Percentiles rank a stretch among this genome's conserved stretches.
Conservation (phyloP, 2,797 vertebrate genomes). For the Acomys russatus region DNA sequence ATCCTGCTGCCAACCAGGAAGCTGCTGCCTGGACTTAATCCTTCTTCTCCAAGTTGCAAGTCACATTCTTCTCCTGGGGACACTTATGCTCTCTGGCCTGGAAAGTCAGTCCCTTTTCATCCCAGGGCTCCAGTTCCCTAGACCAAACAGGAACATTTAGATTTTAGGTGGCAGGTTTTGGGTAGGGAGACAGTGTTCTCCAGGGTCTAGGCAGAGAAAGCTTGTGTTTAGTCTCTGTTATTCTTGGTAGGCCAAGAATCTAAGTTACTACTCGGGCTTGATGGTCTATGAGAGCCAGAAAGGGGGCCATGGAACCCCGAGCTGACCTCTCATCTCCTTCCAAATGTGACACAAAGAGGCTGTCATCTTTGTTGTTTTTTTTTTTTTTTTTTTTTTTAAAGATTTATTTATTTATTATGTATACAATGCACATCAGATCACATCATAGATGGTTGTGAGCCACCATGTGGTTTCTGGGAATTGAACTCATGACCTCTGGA, state of each 20-base stretch:
- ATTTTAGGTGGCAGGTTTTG: neutral
- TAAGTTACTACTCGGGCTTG: neutral
- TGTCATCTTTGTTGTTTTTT: neutral
- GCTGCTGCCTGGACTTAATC: neutral
- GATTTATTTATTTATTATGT: too few species aligned
- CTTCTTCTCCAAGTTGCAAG: neutral
- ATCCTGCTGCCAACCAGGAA: neutral
- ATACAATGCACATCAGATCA: too few species aligned
- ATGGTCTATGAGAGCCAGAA: neutral
- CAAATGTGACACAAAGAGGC: neutral
- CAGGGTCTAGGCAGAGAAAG: neutral
- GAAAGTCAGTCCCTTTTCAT: neutral
- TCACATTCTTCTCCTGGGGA: neutral
- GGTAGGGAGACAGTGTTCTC: neutral
- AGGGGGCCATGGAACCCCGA: neutral
- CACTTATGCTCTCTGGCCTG: neutral
- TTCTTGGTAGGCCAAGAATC: neutral
- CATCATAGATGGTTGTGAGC: too few species aligned
- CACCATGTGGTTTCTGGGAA: too few species aligned
- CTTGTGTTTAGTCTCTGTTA: neutral
- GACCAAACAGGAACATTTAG: too few species aligned
- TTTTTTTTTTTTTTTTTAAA: too few species aligned
- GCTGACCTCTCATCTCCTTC: neutral
- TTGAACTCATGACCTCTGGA: too few species aligned
- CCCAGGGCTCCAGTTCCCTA: neutral